These are phyloP conservation scores for Scopus umbretta DNA, from an alignment of 2,113 vertebrate species.

Conservation along the genomic window DNA sequence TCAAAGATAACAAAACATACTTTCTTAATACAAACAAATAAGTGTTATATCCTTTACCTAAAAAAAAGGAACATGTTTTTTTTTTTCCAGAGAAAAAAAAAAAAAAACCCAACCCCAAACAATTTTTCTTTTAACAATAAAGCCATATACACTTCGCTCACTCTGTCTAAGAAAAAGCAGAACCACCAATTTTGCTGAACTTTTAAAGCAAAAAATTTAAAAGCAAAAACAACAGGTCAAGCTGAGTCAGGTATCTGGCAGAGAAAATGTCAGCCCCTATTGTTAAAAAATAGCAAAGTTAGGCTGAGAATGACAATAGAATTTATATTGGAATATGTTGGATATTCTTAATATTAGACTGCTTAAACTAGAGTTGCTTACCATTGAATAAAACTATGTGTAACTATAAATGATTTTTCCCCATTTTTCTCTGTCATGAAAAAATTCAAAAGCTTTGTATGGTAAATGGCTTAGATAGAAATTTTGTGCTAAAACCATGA, in stretches of 20 bases:
- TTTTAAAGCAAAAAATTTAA: neutral
- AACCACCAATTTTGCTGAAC: neutral
- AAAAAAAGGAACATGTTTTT: neutral
- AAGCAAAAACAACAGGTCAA: neutral
- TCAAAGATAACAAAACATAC: neutral
- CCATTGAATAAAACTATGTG: neutral
- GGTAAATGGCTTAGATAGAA: neutral
- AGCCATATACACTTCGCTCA: neutral
- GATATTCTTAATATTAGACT: neutral
- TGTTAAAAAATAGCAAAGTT: neutral
- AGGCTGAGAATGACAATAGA: neutral
- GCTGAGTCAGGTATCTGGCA: neutral
- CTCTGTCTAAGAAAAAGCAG: neutral
- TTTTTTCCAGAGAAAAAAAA: too few species aligned
- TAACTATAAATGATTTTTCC: neutral
- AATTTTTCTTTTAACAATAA: neutral
- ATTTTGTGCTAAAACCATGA: neutral
- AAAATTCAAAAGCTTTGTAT: neutral
- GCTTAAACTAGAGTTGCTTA: neutral
- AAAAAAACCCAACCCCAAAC: too few species aligned
- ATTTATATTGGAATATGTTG: neutral
- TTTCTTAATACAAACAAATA: neutral
- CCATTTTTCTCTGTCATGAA: neutral
- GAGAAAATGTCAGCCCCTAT: neutral
- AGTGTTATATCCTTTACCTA: neutral